phyloP scores from a whole-genome alignment of 2,888 invertebrate species.

The Odontocolon sp. region DNA sequence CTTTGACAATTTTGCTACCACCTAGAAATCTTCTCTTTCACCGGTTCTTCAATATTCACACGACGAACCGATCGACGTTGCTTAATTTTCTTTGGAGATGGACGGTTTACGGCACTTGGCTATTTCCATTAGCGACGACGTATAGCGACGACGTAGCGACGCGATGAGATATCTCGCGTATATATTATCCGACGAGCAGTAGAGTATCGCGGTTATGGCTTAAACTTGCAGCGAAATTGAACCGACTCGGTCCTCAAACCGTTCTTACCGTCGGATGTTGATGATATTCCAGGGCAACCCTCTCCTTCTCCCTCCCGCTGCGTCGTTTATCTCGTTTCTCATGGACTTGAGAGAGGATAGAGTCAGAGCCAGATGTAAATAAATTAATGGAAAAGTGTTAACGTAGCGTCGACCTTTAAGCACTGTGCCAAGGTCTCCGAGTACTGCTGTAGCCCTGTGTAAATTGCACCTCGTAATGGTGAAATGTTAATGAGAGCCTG shows the following conservation, averaged over 20 bases:
- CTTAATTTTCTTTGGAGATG: conserved; percentile 30
- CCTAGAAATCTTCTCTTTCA: conserved; percentile 26
- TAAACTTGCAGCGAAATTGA: neutral
- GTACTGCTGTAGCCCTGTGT: conserved; percentile 37
- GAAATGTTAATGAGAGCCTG: conserved; percentile 64
- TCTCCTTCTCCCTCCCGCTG: conserved; percentile 6
- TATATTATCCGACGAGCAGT: no score
- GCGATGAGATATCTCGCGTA: neutral
- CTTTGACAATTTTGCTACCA: conserved; percentile 9
- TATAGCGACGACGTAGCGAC: no score
- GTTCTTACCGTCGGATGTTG: neutral
- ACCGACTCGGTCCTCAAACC: neutral
- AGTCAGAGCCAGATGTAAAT: conserved; percentile 48
- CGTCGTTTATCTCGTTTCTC: conserved; percentile 21
- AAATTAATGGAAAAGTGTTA: conserved; percentile 58
- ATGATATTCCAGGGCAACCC: neutral
- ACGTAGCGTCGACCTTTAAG: conserved; percentile 56
- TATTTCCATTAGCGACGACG: neutral
- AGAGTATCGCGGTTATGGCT: neutral
- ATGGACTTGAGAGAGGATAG: no score
- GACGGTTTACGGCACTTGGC: neutral
- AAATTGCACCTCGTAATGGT: conserved; percentile 63
- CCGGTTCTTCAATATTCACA: conserved; percentile 48
- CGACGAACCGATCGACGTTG: conserved; percentile 24
- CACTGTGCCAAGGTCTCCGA: conserved; percentile 45